Evolutionary conservation across 2,888 invertebrate species (phyloP), one percentile per base, ranked within the genome.

Genomic region (Pammene aurita): DNA sequence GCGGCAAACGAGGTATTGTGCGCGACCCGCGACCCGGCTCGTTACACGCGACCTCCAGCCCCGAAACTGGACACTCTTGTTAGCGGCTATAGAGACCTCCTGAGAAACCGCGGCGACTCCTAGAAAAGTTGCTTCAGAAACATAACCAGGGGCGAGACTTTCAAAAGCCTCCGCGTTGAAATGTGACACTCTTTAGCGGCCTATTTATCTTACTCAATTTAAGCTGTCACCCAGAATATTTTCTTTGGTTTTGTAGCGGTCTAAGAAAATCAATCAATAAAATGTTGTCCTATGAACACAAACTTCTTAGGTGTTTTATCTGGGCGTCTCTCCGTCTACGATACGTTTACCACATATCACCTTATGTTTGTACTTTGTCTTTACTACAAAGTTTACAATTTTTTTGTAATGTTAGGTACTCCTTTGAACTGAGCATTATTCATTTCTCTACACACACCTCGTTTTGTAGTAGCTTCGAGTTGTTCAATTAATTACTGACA

Each of bases 1-100:
- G 82, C 76, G 73, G 77, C 86, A 89, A 90, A 91, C 89, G 90
- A 91, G 86, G 80, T 86, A 92, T 92, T 92, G 91, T 91, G 78
- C 75, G 78, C 88, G 88, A 87, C 88, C 89, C 88, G 80, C 84
- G 86, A 88, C 89, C 86, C 79, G 75, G 73, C 83, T 87, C 86
- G 85, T 86, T 86, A 86, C 85, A 73, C 74, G 78, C 71, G 68
- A 60, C 69, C 70, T 71, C 62, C 69, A 71, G 56, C 70, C 74
- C 72, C 76, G 76, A 74, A 76, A 75, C 73, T 73, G 64, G 70
- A 63, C 55, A 72, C 72, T 77, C 80, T 81, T 77, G 79, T 81
- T 83, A 80, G 76, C 75, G 66, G 67, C 35, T 70, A 58, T 72
- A 71, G 55, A 66, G 41, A 34, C 41, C 58, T 60, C 26, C 69